Evolutionary conservation across 2,888 invertebrate genomes (phyloP), one percentile per base, ranked within the genome.

Genomic region (Stratiomys singularior): DNA sequence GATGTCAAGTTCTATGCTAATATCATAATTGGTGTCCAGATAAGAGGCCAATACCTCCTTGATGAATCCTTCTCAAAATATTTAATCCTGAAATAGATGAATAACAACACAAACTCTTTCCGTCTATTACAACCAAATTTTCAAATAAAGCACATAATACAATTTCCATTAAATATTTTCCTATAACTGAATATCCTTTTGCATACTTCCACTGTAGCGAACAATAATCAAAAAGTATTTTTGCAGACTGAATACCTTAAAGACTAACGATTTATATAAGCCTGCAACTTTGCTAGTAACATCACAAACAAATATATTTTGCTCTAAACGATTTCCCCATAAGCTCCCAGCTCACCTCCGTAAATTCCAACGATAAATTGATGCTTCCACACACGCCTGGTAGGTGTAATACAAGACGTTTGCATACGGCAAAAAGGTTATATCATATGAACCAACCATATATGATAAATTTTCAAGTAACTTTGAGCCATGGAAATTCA

Each of bases 291-390:
- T 18, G 3, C 15, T 13, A 5, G 52, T n/a, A 9, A 9, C 18
- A 52, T 13, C 52, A 3, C 18, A 52, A 9, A 52, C 52, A 67
- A 67, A 37, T 13, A 52, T 27, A 25, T 25, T n/a, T 28, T 9
- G 72, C 15, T 58, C 23, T 72, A 30, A 72, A 18, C 72, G 30
- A 72, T n/a, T 58, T 56, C 46, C 9, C 23, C 46, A 11, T n/a
- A 18, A 56, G 13, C 44, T 58, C 58, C 52, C 37, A 28, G 25
- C 27, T 21, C 9, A 7, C 60, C 4, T 28, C 30, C 30, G 30
- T 37, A 74, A 74, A 74, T 74, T 74, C 23, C 47, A 58, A 60
- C 74, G 37, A 74, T 74, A 74, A 58, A 72, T 72, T 72, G 72
- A 72, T 72, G 56, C 72, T 30, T 72, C 37, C 9, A 21, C 15